Percentiles rank a stretch among this genome's conserved stretches.
Conservation (phyloP, 2,797 vertebrate species). For the Ceyx erithaca region DNA sequence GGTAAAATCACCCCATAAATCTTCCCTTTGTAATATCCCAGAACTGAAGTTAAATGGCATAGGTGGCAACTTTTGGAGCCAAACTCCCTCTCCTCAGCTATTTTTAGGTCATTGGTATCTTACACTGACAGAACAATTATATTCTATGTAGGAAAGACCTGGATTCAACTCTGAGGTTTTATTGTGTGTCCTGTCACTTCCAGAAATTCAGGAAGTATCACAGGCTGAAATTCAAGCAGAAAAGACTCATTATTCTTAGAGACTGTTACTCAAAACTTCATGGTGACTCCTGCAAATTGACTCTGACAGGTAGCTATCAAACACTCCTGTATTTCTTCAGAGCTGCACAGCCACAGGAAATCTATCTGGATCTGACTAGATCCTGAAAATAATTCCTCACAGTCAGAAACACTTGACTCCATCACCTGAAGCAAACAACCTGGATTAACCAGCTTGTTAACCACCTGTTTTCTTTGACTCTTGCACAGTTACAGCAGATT, state of each 20-base stretch:
- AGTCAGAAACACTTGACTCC: slow-evolving; percentile 66
- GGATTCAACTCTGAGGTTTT: background rate
- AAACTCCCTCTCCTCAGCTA: background rate
- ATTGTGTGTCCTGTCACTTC: slow-evolving; percentile 6
- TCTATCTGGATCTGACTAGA: slow-evolving; percentile 45
- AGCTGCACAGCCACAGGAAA: slow-evolving; percentile 28
- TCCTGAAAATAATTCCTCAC: slow-evolving; percentile 59
- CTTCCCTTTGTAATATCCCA: background rate
- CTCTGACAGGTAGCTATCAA: slow-evolving; percentile 53
- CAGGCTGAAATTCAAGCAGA: slow-evolving; percentile 34
- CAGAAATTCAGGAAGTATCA: background rate
- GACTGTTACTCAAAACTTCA: slow-evolving; percentile 36
- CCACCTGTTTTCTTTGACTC: slow-evolving; percentile 62
- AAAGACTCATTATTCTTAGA: slow-evolving; percentile 46
- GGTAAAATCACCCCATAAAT: background rate
- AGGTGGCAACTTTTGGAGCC: background rate
- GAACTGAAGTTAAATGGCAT: background rate
- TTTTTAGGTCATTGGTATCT: background rate
- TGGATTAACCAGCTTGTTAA: slow-evolving; percentile 69
- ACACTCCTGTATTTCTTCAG: background rate
- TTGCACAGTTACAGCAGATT: slow-evolving; percentile 39
- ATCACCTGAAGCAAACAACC: slow-evolving; percentile 59
- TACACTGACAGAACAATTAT: background rate
- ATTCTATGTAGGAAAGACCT: background rate
- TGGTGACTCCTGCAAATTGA: slow-evolving; percentile 44